Base-by-base conservation (phyloP, 2,888 invertebrate species). In the Pogonocherus hispidulus region DNA sequence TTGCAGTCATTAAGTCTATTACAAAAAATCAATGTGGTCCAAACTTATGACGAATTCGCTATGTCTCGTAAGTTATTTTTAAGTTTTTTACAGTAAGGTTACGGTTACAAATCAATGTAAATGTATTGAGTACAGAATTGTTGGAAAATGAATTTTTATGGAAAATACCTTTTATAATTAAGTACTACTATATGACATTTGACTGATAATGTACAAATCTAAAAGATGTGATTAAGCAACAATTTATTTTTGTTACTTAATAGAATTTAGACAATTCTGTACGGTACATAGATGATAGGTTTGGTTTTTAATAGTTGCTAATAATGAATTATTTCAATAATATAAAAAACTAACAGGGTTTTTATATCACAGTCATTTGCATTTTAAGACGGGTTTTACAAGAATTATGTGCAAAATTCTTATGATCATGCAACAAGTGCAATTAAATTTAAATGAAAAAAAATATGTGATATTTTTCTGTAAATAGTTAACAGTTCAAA, bases 321-420 rank as follows among this genome's bases (percentile, higher is more conserved):
- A 68, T 74, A 71, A 49, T 59, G 23, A 59, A 47, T 59, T 59
- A 59, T 59, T 47, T 59, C 47, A 57, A 23, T 20, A 59, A 59
- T 47, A 59, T 75, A 75, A 66, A 78, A 77, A 78, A 80, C 79
- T 81, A 81, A 81, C 80, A 81, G 80, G 81, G 80, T 81, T 78
- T 78, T 73, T 76, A 76, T 79, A 73, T 74, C 73, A 71, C 75
- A 74, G 70, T 78, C 73, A 75, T 76, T 76, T 78, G 73, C 73
- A 77, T 75, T 76, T 77, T 63, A 64, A 62, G 63, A 49, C 60
- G 67, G 77, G 75, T 76, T 79, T 77, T 76, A 67, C 67, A 67
- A 74, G 79, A 79, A 76, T 78, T 78, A 78, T 74, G 72, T 78
- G 75, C 73, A 67, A 52, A 41, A 37, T 57, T 35, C 62, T 64